A percentile compares a stretch with the other conserved stretches of the same genome.
phyloP scores from a whole-genome alignment of 1,140 invertebrate species.

The Drosophila grimshawi region DNA sequence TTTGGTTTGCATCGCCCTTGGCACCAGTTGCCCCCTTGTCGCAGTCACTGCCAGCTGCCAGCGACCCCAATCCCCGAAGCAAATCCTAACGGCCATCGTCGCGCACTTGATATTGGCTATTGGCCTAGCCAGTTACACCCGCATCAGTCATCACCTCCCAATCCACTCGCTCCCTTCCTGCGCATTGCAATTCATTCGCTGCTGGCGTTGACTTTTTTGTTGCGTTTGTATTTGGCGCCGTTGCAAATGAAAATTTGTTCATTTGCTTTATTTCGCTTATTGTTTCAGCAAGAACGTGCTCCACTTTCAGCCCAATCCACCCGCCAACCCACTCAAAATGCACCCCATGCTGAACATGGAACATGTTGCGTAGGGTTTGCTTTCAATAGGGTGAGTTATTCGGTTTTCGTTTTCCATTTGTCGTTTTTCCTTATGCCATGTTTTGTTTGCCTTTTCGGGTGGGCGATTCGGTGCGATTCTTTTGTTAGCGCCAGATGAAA shows the following conservation, averaged over 20 bases:
- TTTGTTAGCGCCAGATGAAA: conserved; percentile 42
- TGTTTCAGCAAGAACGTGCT: conserved; percentile 37
- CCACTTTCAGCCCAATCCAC: conserved; percentile 53
- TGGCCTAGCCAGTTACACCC: conserved; percentile 56
- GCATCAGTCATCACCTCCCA: conserved; percentile 5
- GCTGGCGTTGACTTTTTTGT: conserved; percentile 19
- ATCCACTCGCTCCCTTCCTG: background rate
- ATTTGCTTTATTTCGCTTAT: conserved; percentile 52
- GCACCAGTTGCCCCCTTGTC: conserved; percentile 54
- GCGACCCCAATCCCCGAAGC: conserved; percentile 52
- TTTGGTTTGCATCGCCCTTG: conserved; percentile 54
- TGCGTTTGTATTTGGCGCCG: conserved; percentile 16
- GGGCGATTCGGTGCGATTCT: background rate
- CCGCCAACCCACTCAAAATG: background rate
- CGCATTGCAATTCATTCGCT: background rate
- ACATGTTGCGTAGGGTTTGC: conserved; percentile 80
- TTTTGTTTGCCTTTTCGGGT: conserved; percentile 45
- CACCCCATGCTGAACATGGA: conserved; percentile 65
- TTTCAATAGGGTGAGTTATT: conserved; percentile 59
- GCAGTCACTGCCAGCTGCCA: conserved; percentile 2
- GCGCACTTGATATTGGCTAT: conserved; percentile 77
- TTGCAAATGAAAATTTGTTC: conserved; percentile 67
- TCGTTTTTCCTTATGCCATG: conserved; percentile 31
- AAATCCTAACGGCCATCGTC: conserved; percentile 48
- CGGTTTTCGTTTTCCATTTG: conserved; percentile 13